Evolutionary conservation across 2,797 vertebrate genomes (phyloP).

Genomic region (Novumbra hubbsi): DNA sequence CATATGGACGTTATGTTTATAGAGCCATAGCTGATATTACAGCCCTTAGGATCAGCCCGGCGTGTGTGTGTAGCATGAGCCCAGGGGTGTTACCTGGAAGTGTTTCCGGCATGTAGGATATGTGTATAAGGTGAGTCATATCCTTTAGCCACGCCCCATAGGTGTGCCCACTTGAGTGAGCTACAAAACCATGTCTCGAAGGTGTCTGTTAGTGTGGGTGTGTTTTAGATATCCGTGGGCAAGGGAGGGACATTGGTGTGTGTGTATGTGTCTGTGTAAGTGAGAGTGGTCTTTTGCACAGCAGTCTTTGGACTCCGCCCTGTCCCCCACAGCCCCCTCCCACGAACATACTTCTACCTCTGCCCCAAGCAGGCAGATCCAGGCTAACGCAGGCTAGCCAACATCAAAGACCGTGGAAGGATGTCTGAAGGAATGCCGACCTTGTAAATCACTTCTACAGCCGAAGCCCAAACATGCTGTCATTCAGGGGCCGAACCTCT

Average conservation of each 20-base stretch:
- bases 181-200: slow-evolving; percentile 19
- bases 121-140: slow-evolving; percentile 50
- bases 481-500: background rate
- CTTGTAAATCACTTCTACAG: slow-evolving; percentile 59
- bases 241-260: slow-evolving; percentile 30
- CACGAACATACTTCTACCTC: background rate
- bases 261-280: background rate
- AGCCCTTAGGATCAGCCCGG: too few relatives aligned
- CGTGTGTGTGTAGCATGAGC: background rate
- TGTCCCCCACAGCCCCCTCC: background rate
- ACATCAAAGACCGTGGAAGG: slow-evolving; percentile 48
- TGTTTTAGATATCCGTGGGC: slow-evolving; percentile 50
- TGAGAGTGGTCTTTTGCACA: background rate
- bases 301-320: background rate
- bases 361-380: background rate
- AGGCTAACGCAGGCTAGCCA: slow-evolving; percentile 46
- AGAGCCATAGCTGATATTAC: too few relatives aligned
- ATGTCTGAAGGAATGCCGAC: slow-evolving; percentile 37
- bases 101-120: slow-evolving; percentile 24
- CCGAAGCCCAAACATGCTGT: slow-evolving; percentile 45
- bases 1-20: too few relatives aligned
- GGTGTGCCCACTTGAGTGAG: slow-evolving; percentile 27
- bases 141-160: slow-evolving; percentile 17
- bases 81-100: too few relatives aligned
- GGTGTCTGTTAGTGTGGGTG: background rate